Evolutionary conservation across 2,888 invertebrate genomes (phyloP).

Genomic region (Ectemnius lituratus): DNA sequence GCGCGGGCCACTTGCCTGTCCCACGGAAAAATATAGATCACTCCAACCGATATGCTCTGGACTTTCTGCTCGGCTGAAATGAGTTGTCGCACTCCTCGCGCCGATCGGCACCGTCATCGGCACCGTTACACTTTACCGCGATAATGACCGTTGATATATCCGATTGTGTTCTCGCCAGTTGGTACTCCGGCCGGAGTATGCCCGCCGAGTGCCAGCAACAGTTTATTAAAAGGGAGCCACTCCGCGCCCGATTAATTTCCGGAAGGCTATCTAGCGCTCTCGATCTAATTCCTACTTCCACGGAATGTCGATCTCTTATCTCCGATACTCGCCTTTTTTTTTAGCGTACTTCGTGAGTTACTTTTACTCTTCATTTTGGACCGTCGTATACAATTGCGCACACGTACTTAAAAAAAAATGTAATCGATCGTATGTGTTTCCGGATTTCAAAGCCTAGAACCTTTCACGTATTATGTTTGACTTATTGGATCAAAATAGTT

Average conservation of each 20-base stretch:
- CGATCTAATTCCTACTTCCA: too few species aligned
- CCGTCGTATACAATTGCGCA: too few species aligned
- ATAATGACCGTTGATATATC: conserved; percentile 31
- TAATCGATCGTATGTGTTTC: too few species aligned
- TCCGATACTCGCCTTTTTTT: too few species aligned
- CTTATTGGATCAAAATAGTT: too few species aligned
- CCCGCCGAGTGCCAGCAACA: background rate
- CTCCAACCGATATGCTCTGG: conserved; percentile 30
- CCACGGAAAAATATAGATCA: conserved; percentile 51
- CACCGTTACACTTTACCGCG: conserved; percentile 22
- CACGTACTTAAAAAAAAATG: too few species aligned
- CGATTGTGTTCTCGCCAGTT: conserved; percentile 23
- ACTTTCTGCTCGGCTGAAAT: conserved; percentile 34
- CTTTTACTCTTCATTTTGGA: too few species aligned
- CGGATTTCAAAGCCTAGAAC: too few species aligned
- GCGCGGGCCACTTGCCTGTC: conserved; percentile 25
- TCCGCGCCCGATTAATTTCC: background rate
- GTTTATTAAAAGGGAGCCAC: conserved; percentile 6
- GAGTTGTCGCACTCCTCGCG: conserved; percentile 47
- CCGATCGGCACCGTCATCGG: conserved; percentile 46
- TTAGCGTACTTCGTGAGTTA: too few species aligned
- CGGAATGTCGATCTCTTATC: too few species aligned
- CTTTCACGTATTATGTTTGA: too few species aligned
- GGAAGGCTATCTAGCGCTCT: too few species aligned
- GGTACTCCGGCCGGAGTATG: conserved; percentile 7